Evolutionary conservation across 2,113 vertebrate genomes (phyloP).

Genomic region (Tachycineta bicolor): DNA sequence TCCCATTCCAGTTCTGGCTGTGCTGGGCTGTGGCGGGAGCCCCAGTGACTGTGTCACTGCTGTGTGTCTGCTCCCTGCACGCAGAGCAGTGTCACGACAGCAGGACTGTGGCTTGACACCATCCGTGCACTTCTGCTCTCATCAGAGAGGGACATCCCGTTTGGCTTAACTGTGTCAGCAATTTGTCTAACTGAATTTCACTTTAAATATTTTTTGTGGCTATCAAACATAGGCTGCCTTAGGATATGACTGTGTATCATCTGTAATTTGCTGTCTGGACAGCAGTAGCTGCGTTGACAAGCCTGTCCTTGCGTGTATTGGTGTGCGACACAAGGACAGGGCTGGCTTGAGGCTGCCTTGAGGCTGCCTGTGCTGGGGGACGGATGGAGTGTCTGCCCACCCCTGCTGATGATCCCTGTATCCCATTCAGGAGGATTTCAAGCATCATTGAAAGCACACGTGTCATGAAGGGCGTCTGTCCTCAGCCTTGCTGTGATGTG

Average conservation of each 20-base stretch:
- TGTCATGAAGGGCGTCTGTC: fast-evolving
- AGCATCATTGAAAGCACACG: neutral
- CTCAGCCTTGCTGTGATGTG: neutral
- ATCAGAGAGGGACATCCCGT: neutral
- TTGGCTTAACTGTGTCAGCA: neutral
- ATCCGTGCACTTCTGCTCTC: neutral
- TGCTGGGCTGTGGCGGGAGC: neutral
- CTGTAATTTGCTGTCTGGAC: neutral
- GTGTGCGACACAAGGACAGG: neutral
- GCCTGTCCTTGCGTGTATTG: neutral
- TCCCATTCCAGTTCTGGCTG: neutral
- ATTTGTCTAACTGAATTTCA: neutral
- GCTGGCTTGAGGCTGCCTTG: neutral
- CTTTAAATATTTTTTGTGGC: neutral
- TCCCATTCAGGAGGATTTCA: neutral
- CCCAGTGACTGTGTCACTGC: neutral
- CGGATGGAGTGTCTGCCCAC: neutral
- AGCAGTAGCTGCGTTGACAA: fast-evolving
- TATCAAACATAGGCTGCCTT: neutral
- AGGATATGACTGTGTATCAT: fast-evolving
- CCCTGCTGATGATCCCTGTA: neutral
- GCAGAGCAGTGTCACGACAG: neutral
- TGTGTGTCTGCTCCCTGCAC: neutral
- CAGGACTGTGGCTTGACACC: neutral
- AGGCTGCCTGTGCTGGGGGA: neutral